Evolutionary conservation across 2,797 vertebrate genomes (phyloP), one percentile per base, ranked within the genome.

Genomic region (Sylvia borin): DNA sequence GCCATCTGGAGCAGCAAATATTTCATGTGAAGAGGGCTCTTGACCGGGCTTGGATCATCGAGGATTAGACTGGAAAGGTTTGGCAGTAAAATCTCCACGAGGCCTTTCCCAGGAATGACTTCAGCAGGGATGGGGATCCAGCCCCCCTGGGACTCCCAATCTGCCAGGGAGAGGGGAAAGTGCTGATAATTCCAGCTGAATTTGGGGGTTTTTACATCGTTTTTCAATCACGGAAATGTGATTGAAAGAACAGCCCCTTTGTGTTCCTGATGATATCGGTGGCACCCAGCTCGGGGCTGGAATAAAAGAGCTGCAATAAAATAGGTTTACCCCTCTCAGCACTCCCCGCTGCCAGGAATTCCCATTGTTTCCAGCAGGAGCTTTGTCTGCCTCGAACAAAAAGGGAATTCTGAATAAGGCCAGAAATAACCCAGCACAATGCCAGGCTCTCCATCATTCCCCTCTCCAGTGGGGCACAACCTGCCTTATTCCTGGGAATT

Each of bases 1-100:
- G 90, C 96, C 95, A 95, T 96, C 96, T 95, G 96, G 80, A 94
- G 90, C 93, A 93, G 93, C 85, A 88, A 92, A 91, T 88, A 93
- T 91, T 92, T 77, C 91, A 87, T 71, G 81, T 67, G 81, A 77
- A 95, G 95, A 89, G 75, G 74, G 84, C 95, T 94, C 92, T 92
- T 25, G 57, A 85, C 92, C 73, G 8, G 27, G 90, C 61, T 87
- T 85, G 90, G 94, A 91, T 87, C 95, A 91, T 77, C 75, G 81
- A 87, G 88, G 95, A 85, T 95, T 50, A 32, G 87, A 5, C 71
- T 87, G 88, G 95, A 58, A 94, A 77, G 74, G 80, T 96, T 95
- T 92, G 93, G 86, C 93, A 96, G 94, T 84, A 92, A 96, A 96
- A 93, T 89, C 89, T 82, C 67, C 65, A 29, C 13, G 5, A 81